Percentiles rank a stretch among this genome's conserved stretches.
Evolutionary conservation across 2,797 vertebrate species (phyloP).

Genomic region (Sebastes taczanowskii): DNA sequence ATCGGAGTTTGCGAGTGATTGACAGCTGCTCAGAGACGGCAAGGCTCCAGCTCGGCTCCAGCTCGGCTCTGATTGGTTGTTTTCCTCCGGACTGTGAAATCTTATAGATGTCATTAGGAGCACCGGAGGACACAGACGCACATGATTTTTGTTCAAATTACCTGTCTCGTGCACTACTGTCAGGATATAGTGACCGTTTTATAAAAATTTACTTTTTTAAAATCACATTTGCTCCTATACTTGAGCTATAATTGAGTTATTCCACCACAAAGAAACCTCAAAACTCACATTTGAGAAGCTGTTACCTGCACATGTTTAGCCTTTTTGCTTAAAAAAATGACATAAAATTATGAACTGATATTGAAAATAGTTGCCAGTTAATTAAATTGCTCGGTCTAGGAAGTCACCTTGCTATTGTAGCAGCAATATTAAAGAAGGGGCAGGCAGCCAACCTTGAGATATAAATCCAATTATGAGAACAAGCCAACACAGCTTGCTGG

Average conservation of each 20-base stretch:
- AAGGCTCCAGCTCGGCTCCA: too few species aligned
- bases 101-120: too few species aligned
- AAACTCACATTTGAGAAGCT: background rate
- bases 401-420: conserved; percentile 16
- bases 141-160: too few species aligned
- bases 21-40: too few species aligned
- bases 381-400: background rate
- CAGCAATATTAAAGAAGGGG: background rate
- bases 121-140: too few species aligned
- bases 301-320: background rate
- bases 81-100: too few species aligned
- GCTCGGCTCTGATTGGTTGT: too few species aligned
- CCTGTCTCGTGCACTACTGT: too few species aligned
- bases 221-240: background rate
- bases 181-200: too few species aligned
- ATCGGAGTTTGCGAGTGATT: too few species aligned
- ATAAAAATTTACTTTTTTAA: too few species aligned
- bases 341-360: background rate
- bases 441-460: conserved; percentile 27
- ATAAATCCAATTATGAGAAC: conserved; percentile 63
- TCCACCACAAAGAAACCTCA: background rate
- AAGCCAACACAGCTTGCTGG: conserved; percentile 32
- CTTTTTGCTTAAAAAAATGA: background rate
- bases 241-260: background rate
- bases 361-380: background rate